These are phyloP conservation scores for Ganaspis sp. DNA, from an alignment of 1,140 invertebrate genomes.

Conservation along the genomic window DNA sequence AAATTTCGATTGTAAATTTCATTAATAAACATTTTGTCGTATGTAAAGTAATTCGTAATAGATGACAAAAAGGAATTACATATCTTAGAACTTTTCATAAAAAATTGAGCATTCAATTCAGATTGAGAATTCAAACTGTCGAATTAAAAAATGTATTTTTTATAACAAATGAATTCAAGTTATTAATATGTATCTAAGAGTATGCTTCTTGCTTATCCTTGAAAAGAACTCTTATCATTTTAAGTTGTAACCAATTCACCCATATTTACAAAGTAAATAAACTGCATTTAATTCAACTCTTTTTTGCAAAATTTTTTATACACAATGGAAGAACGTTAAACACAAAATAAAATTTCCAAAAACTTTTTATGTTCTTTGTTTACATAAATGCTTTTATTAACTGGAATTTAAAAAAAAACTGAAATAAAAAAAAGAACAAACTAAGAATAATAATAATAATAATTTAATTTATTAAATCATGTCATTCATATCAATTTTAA, in stretches of 20 bases:
- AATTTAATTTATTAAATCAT: no score
- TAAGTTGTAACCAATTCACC: background rate
- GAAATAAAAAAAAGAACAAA: no score
- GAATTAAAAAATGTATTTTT: background rate
- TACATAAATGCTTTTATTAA: no score
- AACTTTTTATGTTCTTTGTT: no score
- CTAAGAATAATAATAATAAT: no score
- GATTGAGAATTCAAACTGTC: background rate
- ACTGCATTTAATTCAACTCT: background rate
- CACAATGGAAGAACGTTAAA: no score
- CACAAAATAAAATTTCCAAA: no score
- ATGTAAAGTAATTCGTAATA: background rate
- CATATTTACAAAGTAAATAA: background rate
- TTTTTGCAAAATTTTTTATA: background rate
- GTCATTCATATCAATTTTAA: no score
- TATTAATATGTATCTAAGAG: background rate
- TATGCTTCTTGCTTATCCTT: background rate
- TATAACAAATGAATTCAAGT: background rate
- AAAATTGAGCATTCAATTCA: background rate
- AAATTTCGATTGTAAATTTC: background rate
- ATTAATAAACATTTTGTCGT: slow-evolving; percentile 7
- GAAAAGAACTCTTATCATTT: background rate
- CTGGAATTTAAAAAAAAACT: no score
- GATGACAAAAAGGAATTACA: background rate
- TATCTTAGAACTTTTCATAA: background rate